A percentile compares a stretch with the other conserved stretches of the same genome.
These are phyloP conservation scores for Karalla daura DNA, from an alignment of 2,797 vertebrate genomes.

Conservation along the genomic window DNA sequence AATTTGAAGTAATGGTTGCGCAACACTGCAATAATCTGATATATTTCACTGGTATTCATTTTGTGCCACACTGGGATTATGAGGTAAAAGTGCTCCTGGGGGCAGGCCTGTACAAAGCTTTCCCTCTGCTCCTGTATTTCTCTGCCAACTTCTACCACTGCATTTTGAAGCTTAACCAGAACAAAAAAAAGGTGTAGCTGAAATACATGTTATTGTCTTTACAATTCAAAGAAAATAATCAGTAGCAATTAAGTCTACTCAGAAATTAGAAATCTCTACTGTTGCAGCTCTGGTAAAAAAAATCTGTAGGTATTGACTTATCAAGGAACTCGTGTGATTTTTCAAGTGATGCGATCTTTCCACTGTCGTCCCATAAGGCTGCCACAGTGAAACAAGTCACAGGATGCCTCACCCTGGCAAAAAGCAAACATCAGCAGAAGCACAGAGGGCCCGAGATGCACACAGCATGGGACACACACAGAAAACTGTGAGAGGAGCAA, in stretches of 20 bases:
- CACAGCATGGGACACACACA: conserved; percentile 32
- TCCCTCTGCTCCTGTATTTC: background rate
- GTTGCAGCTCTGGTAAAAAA: too few relatives aligned
- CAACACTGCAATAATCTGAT: background rate
- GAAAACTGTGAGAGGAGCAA: conserved; percentile 20
- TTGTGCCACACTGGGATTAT: background rate
- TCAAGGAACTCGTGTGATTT: background rate
- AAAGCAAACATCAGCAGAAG: conserved; percentile 64
- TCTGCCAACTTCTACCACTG: background rate
- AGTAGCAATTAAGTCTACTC: background rate
- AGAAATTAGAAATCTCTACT: too few relatives aligned
- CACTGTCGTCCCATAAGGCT: conserved; percentile 6
- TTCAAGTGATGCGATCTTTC: background rate
- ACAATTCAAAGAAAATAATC: background rate
- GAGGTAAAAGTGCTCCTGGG: background rate
- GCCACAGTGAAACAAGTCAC: conserved; percentile 21
- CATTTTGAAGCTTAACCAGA: conserved; percentile 1
- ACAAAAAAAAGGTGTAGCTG: background rate
- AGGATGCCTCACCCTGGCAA: conserved; percentile 11
- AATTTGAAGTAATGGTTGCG: too few relatives aligned
- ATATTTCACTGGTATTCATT: background rate
- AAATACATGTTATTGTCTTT: background rate
- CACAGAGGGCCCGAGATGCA: conserved; percentile 36
- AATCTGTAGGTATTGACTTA: too few relatives aligned
- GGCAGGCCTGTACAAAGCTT: background rate